Evolutionary conservation across 2,113 vertebrate genomes (phyloP).

Genomic region (Butorides virescens): DNA sequence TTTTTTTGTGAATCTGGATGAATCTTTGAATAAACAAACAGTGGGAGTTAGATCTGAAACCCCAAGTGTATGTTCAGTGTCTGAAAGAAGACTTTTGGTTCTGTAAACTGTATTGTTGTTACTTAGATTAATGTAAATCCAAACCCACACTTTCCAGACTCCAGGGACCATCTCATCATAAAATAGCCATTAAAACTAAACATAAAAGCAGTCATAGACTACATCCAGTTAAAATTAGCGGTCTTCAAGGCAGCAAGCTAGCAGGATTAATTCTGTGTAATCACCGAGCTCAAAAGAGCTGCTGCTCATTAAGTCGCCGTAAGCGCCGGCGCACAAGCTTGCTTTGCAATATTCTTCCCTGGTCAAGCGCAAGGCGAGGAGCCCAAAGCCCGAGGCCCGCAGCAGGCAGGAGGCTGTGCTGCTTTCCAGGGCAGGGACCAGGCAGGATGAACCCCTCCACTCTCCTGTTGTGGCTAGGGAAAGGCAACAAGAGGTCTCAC

Average conservation of each 20-base stretch:
- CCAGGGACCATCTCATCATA: background rate
- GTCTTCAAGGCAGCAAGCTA: background rate
- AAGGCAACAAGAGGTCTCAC: no score
- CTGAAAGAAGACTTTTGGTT: background rate
- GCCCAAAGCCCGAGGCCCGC: background rate
- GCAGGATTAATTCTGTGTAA: background rate
- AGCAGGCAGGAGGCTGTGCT: no score
- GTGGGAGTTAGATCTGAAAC: background rate
- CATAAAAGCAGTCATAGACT: background rate
- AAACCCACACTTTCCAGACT: background rate
- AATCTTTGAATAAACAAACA: background rate
- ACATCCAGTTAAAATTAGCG: background rate
- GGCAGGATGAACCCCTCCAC: background rate
- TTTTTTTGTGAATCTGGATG: background rate
- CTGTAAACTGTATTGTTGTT: background rate
- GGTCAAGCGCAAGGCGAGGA: background rate
- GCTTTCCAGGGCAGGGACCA: background rate
- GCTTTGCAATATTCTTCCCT: background rate
- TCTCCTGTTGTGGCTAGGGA: background rate
- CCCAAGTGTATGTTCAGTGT: background rate
- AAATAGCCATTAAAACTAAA: background rate
- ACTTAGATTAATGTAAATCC: background rate
- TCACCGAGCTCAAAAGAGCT: fast-evolving
- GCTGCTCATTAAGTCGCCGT: fast-evolving
- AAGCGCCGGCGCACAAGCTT: fast-evolving